These are phyloP conservation scores for Solenopsis invicta DNA, from an alignment of 1,140 invertebrate genomes.

Conservation along the genomic window DNA sequence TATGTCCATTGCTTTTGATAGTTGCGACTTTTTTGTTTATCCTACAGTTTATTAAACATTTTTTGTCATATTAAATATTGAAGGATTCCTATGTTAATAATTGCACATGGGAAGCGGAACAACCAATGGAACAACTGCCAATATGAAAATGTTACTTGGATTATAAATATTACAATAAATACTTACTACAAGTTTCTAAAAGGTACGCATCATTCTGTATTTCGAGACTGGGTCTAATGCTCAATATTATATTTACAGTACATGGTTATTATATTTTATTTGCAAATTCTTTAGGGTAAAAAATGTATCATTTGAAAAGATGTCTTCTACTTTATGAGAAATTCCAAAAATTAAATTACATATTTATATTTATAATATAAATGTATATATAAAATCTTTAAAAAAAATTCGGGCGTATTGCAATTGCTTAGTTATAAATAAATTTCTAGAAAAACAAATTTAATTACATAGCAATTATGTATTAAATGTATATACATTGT, in stretches of 20 bases:
- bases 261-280: conserved; percentile 4
- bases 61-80: conserved; percentile 7
- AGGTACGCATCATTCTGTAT: conserved; percentile 41
- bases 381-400: not conserved
- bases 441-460: not conserved
- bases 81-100: not conserved
- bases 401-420: not conserved
- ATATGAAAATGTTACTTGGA: conserved; percentile 16
- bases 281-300: not conserved
- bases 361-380: not conserved
- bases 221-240: not conserved
- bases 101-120: not conserved
- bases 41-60: not conserved
- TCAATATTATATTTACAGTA: not conserved
- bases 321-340: not conserved
- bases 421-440: not conserved
- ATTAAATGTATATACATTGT: not conserved
- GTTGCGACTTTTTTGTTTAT: no score
- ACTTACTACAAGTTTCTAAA: conserved; percentile 5
- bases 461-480: not conserved
- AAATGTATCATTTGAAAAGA: not conserved
- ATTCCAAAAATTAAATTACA: not conserved
- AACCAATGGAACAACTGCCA: not conserved
- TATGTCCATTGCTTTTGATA: not conserved
- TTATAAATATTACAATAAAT: conserved; percentile 31